These are phyloP conservation scores for Spinus pinus DNA, from an alignment of 2,797 vertebrate species.

Conservation along the genomic window DNA sequence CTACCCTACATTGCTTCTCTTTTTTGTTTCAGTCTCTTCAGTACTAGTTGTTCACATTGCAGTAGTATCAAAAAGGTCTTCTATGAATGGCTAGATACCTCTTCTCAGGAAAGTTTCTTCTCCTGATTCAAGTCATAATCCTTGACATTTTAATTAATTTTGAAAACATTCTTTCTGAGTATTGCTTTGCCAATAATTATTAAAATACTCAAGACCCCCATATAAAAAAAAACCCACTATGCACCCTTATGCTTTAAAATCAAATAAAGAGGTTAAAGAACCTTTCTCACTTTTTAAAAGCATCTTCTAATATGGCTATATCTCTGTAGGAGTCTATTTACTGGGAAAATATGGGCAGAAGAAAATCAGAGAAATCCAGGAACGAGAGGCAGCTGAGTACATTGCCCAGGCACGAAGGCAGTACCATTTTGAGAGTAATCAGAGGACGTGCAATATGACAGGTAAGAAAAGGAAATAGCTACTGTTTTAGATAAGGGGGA, in stretches of 20 bases:
- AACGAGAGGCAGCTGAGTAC: slow-evolving; percentile 90
- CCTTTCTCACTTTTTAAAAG: not conserved
- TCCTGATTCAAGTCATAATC: not conserved
- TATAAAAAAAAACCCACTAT: not conserved
- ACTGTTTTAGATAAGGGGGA: not conserved
- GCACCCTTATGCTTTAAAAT: not conserved
- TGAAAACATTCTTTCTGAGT: not conserved
- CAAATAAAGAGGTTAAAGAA: not conserved
- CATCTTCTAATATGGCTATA: not conserved
- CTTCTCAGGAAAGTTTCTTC: not conserved
- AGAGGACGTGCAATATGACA: slow-evolving; percentile 98
- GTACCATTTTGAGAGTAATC: slow-evolving; percentile 98
- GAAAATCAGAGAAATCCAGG: slow-evolving; percentile 92
- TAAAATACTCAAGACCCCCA: not conserved
- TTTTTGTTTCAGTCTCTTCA: not conserved
- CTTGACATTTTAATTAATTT: not conserved
- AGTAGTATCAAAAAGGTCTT: not conserved
- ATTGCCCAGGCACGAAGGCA: slow-evolving; percentile 91
- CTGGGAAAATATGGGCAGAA: slow-evolving; percentile 92
- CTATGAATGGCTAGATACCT: not conserved
- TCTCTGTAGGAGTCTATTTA: slow-evolving; percentile 86
- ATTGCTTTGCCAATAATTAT: not conserved
- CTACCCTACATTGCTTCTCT: not conserved
- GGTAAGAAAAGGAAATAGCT: slow-evolving; percentile 74
- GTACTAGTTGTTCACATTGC: not conserved